phyloP scores from a whole-genome alignment of 2,797 vertebrate genomes.

The Poeciliopsis turneri region DNA sequence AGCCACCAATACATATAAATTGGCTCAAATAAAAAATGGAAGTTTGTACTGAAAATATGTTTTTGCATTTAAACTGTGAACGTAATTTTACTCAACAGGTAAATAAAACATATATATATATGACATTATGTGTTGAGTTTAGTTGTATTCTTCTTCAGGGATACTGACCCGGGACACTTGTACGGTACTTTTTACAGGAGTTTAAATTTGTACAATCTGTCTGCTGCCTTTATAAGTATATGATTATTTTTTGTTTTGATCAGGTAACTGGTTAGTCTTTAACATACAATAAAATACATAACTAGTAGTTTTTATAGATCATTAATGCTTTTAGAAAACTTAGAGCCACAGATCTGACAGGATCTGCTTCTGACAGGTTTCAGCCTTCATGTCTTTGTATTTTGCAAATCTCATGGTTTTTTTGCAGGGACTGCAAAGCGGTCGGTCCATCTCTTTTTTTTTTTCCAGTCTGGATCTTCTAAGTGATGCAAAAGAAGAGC shows the following conservation, averaged over 20 bases:
- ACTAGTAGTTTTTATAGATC: background rate
- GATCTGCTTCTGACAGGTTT: conserved; percentile 2
- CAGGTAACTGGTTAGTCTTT: background rate
- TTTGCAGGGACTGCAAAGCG: conserved; percentile 19
- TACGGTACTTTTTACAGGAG: background rate
- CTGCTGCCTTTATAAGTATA: background rate
- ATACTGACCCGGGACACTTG: background rate
- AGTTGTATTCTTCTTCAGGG: background rate
- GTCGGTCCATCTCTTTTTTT: conserved; percentile 23
- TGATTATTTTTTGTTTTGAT: background rate
- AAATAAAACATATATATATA: background rate
- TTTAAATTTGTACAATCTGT: background rate
- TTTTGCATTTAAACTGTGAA: background rate
- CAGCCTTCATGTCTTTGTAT: conserved; percentile 17
- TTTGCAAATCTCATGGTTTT: conserved; percentile 29
- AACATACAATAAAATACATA: background rate
- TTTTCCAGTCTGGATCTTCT: conserved; percentile 51
- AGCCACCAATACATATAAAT: background rate
- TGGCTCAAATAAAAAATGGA: background rate
- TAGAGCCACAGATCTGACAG: background rate
- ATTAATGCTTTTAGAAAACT: background rate
- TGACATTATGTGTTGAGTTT: background rate
- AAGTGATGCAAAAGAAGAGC: conserved; percentile 60
- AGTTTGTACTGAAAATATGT: background rate
- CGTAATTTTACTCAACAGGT: background rate